Base-by-base conservation (phyloP, 2,113 vertebrate genomes). In the Pollachius pollachius region DNA sequence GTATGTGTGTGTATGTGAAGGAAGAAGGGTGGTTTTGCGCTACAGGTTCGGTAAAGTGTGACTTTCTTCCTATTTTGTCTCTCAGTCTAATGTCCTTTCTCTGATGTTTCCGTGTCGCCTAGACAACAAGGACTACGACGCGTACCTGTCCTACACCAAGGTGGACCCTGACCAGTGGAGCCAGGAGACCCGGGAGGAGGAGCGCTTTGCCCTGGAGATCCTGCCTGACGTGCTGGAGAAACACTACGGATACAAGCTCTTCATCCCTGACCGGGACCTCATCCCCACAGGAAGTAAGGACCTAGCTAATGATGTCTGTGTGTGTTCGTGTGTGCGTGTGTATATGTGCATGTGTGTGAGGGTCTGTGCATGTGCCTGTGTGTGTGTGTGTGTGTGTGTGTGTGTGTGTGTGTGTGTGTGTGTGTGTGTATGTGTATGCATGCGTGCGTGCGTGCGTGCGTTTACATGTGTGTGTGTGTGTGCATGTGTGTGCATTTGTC, bases 81-180 rank as follows among this genome's bases (percentile, higher is more conserved):
- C 9, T 48, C 41, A 12, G 41, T 48, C 41, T 48, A 2, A 48
- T 13, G 9, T 6, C 7, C 54, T 13, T 13, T 15, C 62, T 23
- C 62, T 17, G 11, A 6, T 67, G 63, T 60, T 13, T 13, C 41
- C 81, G 75, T 72, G 52, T 65, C 69, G 17, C 66, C 12, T 52
- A 99, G 96, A 98, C 79, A 98, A 98, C 85, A 99, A 99, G 91
- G 97, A 99, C 88, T 99, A 99, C 0, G 97, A 99, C 83, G 97
- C 97, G 0, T 99, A 99, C 81, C 90, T 99, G 27, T 99, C 97
- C 72, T 99, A 98, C 89, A 98, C 96, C 90, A 99, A 98, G 94
- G 96, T 98, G 89, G 97, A 99, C 85, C 95, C 96, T 71, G 97
- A 98, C 82, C 96, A 98, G 80, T 99, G 97, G 97, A 97, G 95